phyloP scores from a whole-genome alignment of 2,888 invertebrate species.

The Empis stercorea region DNA sequence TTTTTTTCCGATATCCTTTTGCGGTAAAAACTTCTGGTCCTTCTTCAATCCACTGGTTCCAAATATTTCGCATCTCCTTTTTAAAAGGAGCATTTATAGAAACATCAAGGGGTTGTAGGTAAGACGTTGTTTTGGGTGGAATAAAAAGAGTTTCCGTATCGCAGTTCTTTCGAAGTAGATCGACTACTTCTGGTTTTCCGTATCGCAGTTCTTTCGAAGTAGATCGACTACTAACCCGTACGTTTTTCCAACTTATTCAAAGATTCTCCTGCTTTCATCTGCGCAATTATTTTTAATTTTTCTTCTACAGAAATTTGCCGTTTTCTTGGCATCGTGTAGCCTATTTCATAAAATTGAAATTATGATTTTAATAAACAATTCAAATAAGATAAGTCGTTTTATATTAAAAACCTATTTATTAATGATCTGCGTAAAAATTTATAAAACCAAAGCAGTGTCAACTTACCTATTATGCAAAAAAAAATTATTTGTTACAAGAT shows the following conservation, averaged over 20 bases:
- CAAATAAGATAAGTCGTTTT: too few species aligned
- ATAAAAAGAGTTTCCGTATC: background rate
- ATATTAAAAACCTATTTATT: too few species aligned
- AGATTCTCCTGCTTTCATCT: background rate
- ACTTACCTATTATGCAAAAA: too few species aligned
- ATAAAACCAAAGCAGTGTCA: too few species aligned
- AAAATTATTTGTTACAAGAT: too few species aligned
- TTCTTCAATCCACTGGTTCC: conserved; percentile 1
- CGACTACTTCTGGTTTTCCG: background rate
- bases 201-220: background rate
- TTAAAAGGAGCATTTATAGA: background rate
- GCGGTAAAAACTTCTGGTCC: background rate
- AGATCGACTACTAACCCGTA: too few species aligned
- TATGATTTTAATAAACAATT: too few species aligned
- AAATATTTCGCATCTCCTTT: background rate
- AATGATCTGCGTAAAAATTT: too few species aligned
- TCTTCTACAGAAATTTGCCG: too few species aligned
- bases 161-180: background rate
- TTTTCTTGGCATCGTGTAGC: too few species aligned
- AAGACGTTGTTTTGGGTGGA: background rate
- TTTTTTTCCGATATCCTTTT: background rate
- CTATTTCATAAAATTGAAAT: too few species aligned
- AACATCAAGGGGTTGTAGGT: background rate
- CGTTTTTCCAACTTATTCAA: background rate
- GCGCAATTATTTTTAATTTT: too few species aligned